A percentile compares a stretch with the other conserved stretches of the same genome.
phyloP scores from a whole-genome alignment of 2,888 invertebrate genomes.

The Chaetogeoica ovagalla region DNA sequence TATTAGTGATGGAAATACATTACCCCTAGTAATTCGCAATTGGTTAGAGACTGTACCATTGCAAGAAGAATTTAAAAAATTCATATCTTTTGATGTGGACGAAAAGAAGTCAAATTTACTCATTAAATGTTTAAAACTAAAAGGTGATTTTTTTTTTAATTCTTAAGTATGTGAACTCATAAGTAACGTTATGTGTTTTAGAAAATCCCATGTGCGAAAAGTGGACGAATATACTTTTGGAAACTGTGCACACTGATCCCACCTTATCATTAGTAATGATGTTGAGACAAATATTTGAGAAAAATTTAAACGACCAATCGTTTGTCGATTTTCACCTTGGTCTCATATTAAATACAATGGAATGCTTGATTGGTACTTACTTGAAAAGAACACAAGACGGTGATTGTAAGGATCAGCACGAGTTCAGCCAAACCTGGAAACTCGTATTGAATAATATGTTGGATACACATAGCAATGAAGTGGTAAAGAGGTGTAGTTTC shows the following conservation, averaged over 20 bases:
- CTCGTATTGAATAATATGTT: slow-evolving; percentile 34
- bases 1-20: slow-evolving; percentile 31
- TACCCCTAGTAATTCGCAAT: slow-evolving; percentile 22
- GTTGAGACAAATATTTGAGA: slow-evolving; percentile 51
- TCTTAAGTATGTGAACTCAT: not conserved
- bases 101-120: slow-evolving; percentile 35
- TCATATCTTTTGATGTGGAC: slow-evolving; percentile 25
- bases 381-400: slow-evolving; percentile 31
- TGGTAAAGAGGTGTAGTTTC: slow-evolving; percentile 31
- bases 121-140: slow-evolving; percentile 29
- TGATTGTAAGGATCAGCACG: slow-evolving; percentile 30
- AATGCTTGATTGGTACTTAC: slow-evolving; percentile 40
- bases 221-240: slow-evolving; percentile 41
- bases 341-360: slow-evolving; percentile 36
- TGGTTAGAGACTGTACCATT: slow-evolving; percentile 31
- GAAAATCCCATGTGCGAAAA: slow-evolving; percentile 36
- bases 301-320: slow-evolving; percentile 32
- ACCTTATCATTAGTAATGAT: slow-evolving; percentile 23
- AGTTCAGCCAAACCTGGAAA: slow-evolving; percentile 44
- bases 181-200: slow-evolving; percentile 14
- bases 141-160: slow-evolving; percentile 11
- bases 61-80: slow-evolving; percentile 46
- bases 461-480: slow-evolving; percentile 14
- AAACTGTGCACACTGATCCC: slow-evolving; percentile 35
- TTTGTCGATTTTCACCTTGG: slow-evolving; percentile 27